phyloP scores from a whole-genome alignment of 2,888 invertebrate species.

The Drosophila parthenogenetica region DNA sequence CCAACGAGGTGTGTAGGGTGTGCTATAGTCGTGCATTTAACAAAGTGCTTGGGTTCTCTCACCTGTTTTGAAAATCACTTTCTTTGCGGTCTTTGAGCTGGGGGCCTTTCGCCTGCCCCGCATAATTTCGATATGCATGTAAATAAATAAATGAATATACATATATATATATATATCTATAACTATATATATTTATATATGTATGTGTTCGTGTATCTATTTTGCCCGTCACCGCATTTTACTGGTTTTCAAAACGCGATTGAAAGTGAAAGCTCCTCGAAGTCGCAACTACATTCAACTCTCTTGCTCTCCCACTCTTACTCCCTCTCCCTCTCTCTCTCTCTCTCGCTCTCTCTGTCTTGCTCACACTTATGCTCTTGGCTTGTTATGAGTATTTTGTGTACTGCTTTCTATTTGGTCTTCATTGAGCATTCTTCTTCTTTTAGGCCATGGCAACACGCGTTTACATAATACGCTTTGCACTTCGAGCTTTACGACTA shows the following conservation, averaged over 20 bases:
- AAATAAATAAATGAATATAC: constrained; percentile 59
- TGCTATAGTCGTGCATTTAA: constrained; percentile 31
- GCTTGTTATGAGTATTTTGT: constrained; percentile 1
- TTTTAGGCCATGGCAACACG: neutral
- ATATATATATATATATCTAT: constrained; percentile 2
- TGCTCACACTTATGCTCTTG: constrained; percentile 14
- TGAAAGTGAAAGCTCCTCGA: constrained; percentile 73
- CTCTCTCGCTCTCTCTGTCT: no score
- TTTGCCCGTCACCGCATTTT: constrained; percentile 36
- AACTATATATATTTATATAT: constrained; percentile 30
- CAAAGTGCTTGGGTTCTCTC: constrained; percentile 42
- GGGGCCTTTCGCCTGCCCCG: constrained; percentile 69
- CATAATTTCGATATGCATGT: constrained; percentile 74
- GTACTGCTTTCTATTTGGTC: constrained; percentile 69
- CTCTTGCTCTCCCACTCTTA: constrained; percentile 22
- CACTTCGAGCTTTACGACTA: constrained; percentile 1
- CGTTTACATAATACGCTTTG: constrained; percentile 48
- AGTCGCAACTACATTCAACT: constrained; percentile 36
- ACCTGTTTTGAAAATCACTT: constrained; percentile 65
- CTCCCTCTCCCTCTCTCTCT: constrained; percentile 14
- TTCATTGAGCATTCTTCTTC: constrained; percentile 42
- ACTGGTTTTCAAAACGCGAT: constrained; percentile 76
- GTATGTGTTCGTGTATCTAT: constrained; percentile 11
- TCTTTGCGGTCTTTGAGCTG: constrained; percentile 59
- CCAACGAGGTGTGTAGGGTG: constrained; percentile 35